Conservation (phyloP, 2,888 invertebrate genomes). For the Lomographa bimaculata region DNA sequence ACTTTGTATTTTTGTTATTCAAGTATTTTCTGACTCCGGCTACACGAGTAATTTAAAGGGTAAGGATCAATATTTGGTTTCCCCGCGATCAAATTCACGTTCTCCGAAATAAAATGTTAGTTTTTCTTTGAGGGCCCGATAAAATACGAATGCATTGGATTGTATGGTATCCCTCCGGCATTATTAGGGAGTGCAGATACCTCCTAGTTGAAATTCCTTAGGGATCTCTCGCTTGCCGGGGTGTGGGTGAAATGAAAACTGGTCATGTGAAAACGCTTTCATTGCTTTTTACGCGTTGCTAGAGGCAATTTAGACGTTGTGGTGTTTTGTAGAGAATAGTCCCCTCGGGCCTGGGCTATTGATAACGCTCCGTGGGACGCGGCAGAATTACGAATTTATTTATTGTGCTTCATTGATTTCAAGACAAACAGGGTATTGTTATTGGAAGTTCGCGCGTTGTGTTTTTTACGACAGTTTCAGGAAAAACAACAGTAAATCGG, state of each 20-base stretch:
- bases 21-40: no score
- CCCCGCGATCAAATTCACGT: conserved; percentile 20
- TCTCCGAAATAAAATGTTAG: conserved; percentile 25
- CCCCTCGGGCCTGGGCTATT: conserved; percentile 52
- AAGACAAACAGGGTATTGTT: conserved; percentile 22
- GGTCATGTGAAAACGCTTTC: conserved; percentile 80
- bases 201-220: conserved; percentile 70
- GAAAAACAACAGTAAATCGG: conserved; percentile 15
- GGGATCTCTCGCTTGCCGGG: conserved; percentile 58
- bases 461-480: conserved; percentile 17
- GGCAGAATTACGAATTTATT: conserved; percentile 38
- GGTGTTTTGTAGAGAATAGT: conserved; percentile 61
- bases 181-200: conserved; percentile 73
- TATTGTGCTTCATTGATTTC: conserved; percentile 54
- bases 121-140: conserved; percentile 26
- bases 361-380: conserved; percentile 56
- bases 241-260: conserved; percentile 74
- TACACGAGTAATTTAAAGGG: no score
- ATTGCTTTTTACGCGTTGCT: conserved; percentile 80
- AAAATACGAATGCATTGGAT: conserved; percentile 43
- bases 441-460: conserved; percentile 17
- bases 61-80: conserved; percentile 23
- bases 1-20: no score
- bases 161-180: conserved; percentile 57
- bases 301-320: conserved; percentile 75